Conservation (phyloP, 2,888 invertebrate species). For the Phalangium opilio region DNA sequence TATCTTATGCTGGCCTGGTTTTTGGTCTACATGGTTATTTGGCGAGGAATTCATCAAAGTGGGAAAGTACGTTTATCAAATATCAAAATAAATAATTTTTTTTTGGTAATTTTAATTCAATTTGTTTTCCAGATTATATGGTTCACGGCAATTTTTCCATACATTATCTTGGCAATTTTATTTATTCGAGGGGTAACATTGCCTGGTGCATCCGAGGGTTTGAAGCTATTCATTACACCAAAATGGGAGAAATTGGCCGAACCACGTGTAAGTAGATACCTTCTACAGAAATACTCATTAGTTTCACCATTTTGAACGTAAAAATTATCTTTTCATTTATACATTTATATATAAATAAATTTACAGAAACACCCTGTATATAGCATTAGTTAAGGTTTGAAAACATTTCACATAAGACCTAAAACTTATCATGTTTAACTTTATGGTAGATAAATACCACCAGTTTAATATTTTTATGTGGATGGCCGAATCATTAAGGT, state of each 20-base stretch:
- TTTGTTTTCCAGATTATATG: slow-evolving; percentile 35
- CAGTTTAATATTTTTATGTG: too few species aligned
- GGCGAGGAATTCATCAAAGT: slow-evolving; percentile 88
- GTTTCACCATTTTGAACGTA: too few species aligned
- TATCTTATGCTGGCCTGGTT: slow-evolving; percentile 84
- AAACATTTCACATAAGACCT: too few species aligned
- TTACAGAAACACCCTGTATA: too few species aligned
- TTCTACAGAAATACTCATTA: too few species aligned
- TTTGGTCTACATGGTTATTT: slow-evolving; percentile 83
- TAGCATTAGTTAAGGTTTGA: too few species aligned
- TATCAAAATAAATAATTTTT: too few species aligned
- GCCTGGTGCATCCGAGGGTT: slow-evolving; percentile 71
- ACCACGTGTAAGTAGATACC: slow-evolving; percentile 12
- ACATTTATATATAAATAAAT: too few species aligned
- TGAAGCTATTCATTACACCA: slow-evolving; percentile 72
- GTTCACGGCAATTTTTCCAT: slow-evolving; percentile 83
- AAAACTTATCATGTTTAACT: too few species aligned
- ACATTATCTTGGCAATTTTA: slow-evolving; percentile 68
- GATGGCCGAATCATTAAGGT: too few species aligned
- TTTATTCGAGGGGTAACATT: slow-evolving; percentile 70
- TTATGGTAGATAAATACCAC: too few species aligned
- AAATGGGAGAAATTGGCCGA: slow-evolving; percentile 65
- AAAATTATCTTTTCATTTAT: too few species aligned
- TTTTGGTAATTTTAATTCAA: neutral
- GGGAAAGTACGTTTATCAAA: slow-evolving; percentile 29